Base-by-base conservation (phyloP, 2,888 invertebrate species). In the Pseudococcus jackbeardsleyi region DNA sequence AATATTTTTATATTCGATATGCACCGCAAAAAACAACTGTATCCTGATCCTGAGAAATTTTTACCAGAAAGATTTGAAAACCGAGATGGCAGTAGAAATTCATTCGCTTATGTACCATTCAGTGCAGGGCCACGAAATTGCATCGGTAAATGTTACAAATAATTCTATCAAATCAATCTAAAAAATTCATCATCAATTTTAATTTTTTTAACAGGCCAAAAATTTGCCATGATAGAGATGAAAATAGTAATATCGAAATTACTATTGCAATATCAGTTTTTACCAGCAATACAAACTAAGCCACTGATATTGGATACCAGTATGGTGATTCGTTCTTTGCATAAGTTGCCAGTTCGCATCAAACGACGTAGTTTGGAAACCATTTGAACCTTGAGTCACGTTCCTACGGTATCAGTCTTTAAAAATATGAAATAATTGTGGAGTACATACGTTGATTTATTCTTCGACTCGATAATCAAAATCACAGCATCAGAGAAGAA, bases 211-310 rank as follows among this genome's bases (percentile, higher is more conserved):
- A 42, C 77, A 89, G 89, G 89, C 2, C 89, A 89, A 59, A 88
- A 88, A 84, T 89, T 89, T 50, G 89, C 89, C 1, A 89, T 89
- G 88, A 72, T 89, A 9, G 88, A 89, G 50, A 89, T 89, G 89
- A 89, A 89, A 88, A 77, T 84, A 4, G 85, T 88, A 4, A 11
- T 89, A 46, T 88, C 89, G 5, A 88, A 64, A 6, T 42, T 89
- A 6, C 54, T 89, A 17, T 50, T 85, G 46, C 48, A 79, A 19
- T 88, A 85, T 19, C 42, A 84, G 85, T n/a, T 88, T 85, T 26
- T 85, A 46, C 88, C 88, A 39, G 33, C 54, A 33, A 15, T 54
- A 0, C 26, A 84, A 50, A 68, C 22, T 2, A 68, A 84, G 9
- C 26, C 87, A 9, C 33, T 50, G 15, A 46, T 50, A 6, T n/a